Evolutionary conservation across 2,113 vertebrate genomes (phyloP).

Genomic region (Fukomys damarensis): DNA sequence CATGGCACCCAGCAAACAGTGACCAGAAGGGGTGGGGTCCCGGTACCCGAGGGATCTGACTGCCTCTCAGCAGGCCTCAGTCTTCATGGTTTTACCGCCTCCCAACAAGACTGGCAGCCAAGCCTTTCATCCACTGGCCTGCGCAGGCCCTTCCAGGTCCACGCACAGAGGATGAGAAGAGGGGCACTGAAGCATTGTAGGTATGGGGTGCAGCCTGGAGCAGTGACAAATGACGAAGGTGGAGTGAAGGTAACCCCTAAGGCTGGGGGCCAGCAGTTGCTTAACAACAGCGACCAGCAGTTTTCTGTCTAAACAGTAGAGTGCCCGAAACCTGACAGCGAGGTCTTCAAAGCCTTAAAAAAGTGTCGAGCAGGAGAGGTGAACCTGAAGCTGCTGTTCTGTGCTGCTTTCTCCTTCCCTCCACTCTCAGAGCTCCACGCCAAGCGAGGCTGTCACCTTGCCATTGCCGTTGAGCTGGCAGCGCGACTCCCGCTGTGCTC

Average conservation of each 20-base stretch:
- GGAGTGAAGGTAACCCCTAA: neutral
- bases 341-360: conserved; percentile 54
- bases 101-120: no score
- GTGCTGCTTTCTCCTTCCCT: neutral
- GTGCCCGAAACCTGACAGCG: conserved; percentile 9
- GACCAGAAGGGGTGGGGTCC: neutral
- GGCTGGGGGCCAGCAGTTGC: neutral
- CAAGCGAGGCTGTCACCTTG: neutral
- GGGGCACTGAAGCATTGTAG: neutral
- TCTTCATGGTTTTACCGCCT: neutral
- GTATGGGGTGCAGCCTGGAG: neutral
- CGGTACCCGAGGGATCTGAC: neutral
- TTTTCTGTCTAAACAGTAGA: conserved; percentile 71
- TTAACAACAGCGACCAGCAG: conserved; percentile 8
- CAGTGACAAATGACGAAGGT: rapidly evolving
- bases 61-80: neutral
- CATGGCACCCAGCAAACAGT: neutral
- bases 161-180: neutral
- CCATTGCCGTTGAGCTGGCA: neutral
- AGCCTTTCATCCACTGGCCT: neutral
- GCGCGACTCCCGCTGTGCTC: neutral
- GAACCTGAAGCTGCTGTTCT: neutral
- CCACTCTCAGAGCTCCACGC: neutral
- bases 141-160: neutral
- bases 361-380: neutral